A percentile compares a stretch with the other conserved stretches of the same genome.
Evolutionary conservation across 2,113 vertebrate species (phyloP).

Genomic region (Dascyllus trimaculatus): DNA sequence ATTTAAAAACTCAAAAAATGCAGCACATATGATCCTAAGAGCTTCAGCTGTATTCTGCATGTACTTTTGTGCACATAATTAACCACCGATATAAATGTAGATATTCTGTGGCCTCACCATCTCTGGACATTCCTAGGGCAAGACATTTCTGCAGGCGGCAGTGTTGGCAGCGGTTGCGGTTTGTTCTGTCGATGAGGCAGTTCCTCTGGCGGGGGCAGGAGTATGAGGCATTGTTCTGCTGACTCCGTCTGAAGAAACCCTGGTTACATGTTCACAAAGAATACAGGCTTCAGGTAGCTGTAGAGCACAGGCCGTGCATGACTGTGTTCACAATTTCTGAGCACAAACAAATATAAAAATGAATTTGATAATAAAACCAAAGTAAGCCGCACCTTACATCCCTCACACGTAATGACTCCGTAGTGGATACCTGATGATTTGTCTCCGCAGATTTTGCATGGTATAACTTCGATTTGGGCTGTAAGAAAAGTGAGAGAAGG

Average conservation of each 20-base stretch:
- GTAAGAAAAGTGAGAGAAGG: constrained; percentile 70
- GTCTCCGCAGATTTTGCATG: constrained; percentile 99
- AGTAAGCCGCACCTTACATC: constrained; percentile 93
- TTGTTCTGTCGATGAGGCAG: constrained; percentile 99
- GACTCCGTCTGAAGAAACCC: constrained; percentile 99
- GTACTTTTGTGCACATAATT: not conserved
- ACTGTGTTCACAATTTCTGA: not conserved
- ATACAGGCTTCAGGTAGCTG: not conserved
- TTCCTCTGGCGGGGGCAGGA: constrained; percentile 99
- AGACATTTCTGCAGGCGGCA: constrained; percentile 99
- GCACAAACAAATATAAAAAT: not conserved
- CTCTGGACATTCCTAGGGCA: constrained; percentile 99
- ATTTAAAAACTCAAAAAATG: not conserved
- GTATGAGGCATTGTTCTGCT: constrained; percentile 99
- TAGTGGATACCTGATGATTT: constrained; percentile 99
- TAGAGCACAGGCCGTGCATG: not conserved
- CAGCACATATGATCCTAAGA: no score
- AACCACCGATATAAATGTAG: not conserved
- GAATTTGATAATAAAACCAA: not conserved
- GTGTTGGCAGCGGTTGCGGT: constrained; percentile 99
- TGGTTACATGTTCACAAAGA: constrained; percentile 66
- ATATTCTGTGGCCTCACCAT: constrained; percentile 87
- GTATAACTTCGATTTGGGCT: constrained; percentile 99
- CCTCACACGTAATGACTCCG: constrained; percentile 99
- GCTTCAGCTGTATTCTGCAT: not conserved